phyloP scores from a whole-genome alignment of 2,113 vertebrate species.

The Hippocampus zosterae region DNA sequence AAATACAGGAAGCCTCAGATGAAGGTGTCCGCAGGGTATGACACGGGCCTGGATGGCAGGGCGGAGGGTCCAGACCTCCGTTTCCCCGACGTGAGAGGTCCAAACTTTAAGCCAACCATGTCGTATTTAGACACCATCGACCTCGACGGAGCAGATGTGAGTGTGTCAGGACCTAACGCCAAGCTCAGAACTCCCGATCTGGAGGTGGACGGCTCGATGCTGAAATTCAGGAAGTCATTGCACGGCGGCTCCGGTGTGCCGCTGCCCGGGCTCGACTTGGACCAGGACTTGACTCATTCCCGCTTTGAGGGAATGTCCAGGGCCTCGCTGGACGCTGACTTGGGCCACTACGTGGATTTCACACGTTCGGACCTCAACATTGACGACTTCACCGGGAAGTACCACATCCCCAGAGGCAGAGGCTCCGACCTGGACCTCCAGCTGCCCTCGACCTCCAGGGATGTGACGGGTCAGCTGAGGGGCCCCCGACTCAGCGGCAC shows the following conservation, averaged over 20 bases:
- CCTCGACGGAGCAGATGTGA: constrained; percentile 12
- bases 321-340: constrained; percentile 25
- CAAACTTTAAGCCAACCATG: constrained; percentile 42
- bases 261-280: constrained; percentile 42
- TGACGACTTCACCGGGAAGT: constrained; percentile 56
- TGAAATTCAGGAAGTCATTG: constrained; percentile 27
- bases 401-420: constrained; percentile 47
- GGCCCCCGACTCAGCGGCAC: constrained; percentile 10
- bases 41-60: constrained; percentile 33
- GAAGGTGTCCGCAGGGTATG: constrained; percentile 43
- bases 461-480: constrained; percentile 11
- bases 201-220: constrained; percentile 31
- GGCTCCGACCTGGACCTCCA: constrained; percentile 27
- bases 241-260: constrained; percentile 38
- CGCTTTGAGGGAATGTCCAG: constrained; percentile 25
- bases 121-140: constrained; percentile 44
- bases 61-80: constrained; percentile 34
- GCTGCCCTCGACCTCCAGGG: background rate
- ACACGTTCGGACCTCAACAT: constrained; percentile 59
- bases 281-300: constrained; percentile 22
- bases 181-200: constrained; percentile 36
- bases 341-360: constrained; percentile 22
- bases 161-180: constrained; percentile 25
- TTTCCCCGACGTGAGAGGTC: constrained; percentile 36
- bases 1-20: constrained; percentile 44